Conservation (phyloP, 1,140 invertebrate species). For the Nephila pilipes region DNA sequence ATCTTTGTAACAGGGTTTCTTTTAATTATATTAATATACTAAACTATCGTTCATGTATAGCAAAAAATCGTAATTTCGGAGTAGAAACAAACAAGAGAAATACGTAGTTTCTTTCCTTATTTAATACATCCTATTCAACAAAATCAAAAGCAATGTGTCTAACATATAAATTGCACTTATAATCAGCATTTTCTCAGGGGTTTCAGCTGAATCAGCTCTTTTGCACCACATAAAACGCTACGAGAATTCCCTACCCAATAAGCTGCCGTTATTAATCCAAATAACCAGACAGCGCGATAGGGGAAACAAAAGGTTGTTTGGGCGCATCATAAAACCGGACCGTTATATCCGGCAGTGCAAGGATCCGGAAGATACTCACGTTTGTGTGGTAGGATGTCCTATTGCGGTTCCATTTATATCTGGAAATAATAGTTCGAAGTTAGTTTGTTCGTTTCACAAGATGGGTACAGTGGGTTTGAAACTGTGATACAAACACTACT, state of each 20-base stretch:
- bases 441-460: neutral
- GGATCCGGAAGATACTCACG: neutral
- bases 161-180: neutral
- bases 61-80: neutral
- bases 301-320: neutral
- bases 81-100: neutral
- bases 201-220: neutral
- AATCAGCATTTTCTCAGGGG: neutral
- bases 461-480: neutral
- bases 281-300: neutral
- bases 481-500: neutral
- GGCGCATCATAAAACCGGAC: neutral
- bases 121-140: neutral
- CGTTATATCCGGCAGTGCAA: neutral
- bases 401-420: neutral
- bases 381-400: neutral
- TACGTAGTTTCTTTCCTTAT: neutral
- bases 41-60: neutral
- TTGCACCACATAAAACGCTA: neutral
- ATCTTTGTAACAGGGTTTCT: no score
- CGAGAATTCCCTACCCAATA: neutral
- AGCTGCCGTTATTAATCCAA: neutral
- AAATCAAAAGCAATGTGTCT: neutral
- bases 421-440: constrained; percentile 9
- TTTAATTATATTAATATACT: no score